Evolutionary conservation across 30 jellyfish, hydroid and myxozoan species (phyloP), one percentile per base, ranked within the genome.

Genomic region (Turritopsis dohrnii): DNA sequence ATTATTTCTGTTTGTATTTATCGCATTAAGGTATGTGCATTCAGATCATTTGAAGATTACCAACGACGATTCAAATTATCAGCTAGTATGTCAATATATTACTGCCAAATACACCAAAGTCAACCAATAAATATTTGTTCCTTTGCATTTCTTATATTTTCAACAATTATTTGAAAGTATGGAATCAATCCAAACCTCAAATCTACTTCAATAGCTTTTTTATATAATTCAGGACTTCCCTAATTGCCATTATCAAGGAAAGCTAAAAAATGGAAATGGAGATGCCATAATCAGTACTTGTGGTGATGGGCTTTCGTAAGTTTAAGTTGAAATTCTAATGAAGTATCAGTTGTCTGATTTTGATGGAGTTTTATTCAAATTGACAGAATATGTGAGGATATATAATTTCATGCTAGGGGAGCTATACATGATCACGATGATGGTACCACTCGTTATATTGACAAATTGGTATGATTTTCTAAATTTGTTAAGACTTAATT

Each of bases 161-260:
- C 13, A 41, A 41, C 60, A 3, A 41, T 41, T 41, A 3, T 41
- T 41, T 41, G 9, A 41, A 41, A 41, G 60, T n/a, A n/a, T n/a
- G n/a, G n/a, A n/a, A 41, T 41, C 9, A 41, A 41, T 41, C 60
- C 60, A 41, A 41, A 41, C 5, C 60, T 5, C n/a, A n/a, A n/a
- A n/a, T n/a, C n/a, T n/a, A n/a, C n/a, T 41, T 41, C 13, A 41
- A 41, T 41, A 41, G n/a, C n/a, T n/a, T n/a, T 41, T 41, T 41
- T 13, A 41, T 41, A 3, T 41, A 41, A 3, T 41, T 41, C 60
- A 41, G 60, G 60, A 41, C 77, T 23, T 69, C 17, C 77, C 28
- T 8, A 69, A 69, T 69, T 69, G 77, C 22, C 77, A 69, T 69
- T 69, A 69, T 69, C 77, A 69, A n/a, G 77, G 77, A 9, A 69